phyloP scores from a whole-genome alignment of 2,113 vertebrate species.

The Ceyx cyanopectus region DNA sequence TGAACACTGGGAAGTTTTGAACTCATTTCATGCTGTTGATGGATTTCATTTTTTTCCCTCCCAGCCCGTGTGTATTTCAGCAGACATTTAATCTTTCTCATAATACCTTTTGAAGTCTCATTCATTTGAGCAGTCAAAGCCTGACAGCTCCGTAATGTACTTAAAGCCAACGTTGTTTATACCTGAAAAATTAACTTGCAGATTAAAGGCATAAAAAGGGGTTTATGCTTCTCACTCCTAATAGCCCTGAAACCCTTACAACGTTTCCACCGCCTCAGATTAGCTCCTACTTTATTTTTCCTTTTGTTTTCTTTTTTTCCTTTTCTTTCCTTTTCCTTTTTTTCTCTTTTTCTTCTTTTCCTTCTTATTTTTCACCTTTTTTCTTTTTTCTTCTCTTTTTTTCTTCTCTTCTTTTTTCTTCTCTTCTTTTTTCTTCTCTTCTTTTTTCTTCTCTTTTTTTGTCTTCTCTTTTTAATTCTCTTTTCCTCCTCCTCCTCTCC shows the following conservation, averaged over 20 bases:
- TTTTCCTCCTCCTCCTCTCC: too few relatives aligned
- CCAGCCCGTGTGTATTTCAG: neutral
- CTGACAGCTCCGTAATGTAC: neutral
- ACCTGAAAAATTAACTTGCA: neutral
- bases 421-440: too few relatives aligned
- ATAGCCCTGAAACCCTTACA: neutral
- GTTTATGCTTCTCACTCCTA: neutral
- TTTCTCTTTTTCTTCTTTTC: too few relatives aligned
- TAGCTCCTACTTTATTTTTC: neutral
- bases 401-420: too few relatives aligned
- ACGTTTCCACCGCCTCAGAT: neutral
- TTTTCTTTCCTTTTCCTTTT: too few relatives aligned
- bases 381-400: too few relatives aligned
- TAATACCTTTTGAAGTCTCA: neutral
- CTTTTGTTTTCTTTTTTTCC: neutral
- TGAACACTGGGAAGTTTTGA: neutral
- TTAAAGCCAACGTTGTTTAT: neutral
- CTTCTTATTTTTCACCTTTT: too few relatives aligned
- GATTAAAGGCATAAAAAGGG: constrained; percentile 30
- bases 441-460: neutral
- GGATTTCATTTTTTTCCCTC: neutral
- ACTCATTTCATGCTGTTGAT: neutral
- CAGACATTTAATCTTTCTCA: neutral
- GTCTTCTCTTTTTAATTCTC: too few relatives aligned
- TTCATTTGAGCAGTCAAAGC: constrained; percentile 13